phyloP scores from a whole-genome alignment of 2,888 invertebrate genomes.

The Bugulina stolonifera region DNA sequence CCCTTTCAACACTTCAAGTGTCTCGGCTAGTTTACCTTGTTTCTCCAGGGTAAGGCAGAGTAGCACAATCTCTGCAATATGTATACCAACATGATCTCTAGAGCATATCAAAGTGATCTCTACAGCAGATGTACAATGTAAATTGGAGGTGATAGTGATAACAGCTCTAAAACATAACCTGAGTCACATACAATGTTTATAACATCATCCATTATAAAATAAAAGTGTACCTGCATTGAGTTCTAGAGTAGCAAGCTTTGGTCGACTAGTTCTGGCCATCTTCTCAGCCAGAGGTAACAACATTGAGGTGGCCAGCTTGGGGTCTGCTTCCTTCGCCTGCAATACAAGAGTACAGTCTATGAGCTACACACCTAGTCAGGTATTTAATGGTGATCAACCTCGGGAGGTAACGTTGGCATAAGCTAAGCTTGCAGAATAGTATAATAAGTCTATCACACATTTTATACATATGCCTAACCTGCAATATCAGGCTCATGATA shows the following conservation, averaged over 20 bases:
- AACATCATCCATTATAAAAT: too few species aligned
- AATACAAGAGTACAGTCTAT: neutral
- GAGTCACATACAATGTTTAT: too few species aligned
- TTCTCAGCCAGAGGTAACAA: constrained; percentile 81
- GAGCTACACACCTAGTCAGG: too few species aligned
- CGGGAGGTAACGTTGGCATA: too few species aligned
- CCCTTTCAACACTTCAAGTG: constrained; percentile 73
- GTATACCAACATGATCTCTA: constrained; percentile 17
- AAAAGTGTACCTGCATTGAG: constrained; percentile 70
- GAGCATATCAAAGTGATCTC: neutral
- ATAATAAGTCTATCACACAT: too few species aligned
- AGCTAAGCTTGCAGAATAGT: too few species aligned
- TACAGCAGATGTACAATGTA: too few species aligned
- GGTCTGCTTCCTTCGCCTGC: constrained; percentile 33
- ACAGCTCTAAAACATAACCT: too few species aligned
- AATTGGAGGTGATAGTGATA: too few species aligned
- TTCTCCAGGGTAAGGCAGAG: constrained; percentile 78
- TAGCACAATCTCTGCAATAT: constrained; percentile 68
- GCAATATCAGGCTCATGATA: constrained; percentile 90
- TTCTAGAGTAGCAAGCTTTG: constrained; percentile 73
- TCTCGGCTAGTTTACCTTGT: constrained; percentile 71
- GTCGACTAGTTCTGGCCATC: constrained; percentile 84
- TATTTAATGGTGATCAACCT: too few species aligned
- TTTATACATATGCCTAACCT: too few species aligned
- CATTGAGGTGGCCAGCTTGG: constrained; percentile 60